These are phyloP conservation scores for Mercenaria mercenaria DNA, from an alignment of 1,140 invertebrate species.

Conservation along the genomic window DNA sequence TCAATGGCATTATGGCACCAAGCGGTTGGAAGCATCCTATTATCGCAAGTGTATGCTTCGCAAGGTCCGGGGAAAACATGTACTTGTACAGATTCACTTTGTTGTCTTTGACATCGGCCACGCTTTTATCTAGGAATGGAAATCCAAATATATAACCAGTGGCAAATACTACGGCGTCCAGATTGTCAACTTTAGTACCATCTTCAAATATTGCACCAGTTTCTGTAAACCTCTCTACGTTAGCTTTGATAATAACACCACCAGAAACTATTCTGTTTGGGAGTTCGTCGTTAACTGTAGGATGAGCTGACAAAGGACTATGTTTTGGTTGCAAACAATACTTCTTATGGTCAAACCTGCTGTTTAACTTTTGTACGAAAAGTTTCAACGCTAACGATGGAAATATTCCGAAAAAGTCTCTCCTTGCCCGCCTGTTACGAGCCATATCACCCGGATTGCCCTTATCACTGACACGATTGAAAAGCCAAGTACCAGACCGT, in stretches of 20 bases:
- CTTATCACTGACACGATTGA: conserved; percentile 83
- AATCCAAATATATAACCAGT: conserved; percentile 82
- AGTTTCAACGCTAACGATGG: not conserved
- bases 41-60: conserved; percentile 84
- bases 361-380: conserved; percentile 52
- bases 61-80: conserved; percentile 85
- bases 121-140: conserved; percentile 79
- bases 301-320: conserved; percentile 85
- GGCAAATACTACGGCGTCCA: conserved; percentile 80
- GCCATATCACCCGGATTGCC: conserved; percentile 78
- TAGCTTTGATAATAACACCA: conserved; percentile 84
- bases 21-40: conserved; percentile 87
- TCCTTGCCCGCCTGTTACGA: not conserved
- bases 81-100: conserved; percentile 86
- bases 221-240: conserved; percentile 82
- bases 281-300: conserved; percentile 87
- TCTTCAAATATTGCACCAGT: conserved; percentile 85
- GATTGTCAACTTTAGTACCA: conserved; percentile 79
- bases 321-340: conserved; percentile 86
- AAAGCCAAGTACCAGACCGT: conserved; percentile 86
- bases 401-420: not conserved
- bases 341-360: conserved; percentile 86
- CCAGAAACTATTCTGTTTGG: conserved; percentile 87
- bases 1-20: conserved; percentile 87
- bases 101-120: conserved; percentile 79